Evolutionary conservation across 1,140 invertebrate genomes (phyloP).

Genomic region (Zaprionus kolodkinae): DNA sequence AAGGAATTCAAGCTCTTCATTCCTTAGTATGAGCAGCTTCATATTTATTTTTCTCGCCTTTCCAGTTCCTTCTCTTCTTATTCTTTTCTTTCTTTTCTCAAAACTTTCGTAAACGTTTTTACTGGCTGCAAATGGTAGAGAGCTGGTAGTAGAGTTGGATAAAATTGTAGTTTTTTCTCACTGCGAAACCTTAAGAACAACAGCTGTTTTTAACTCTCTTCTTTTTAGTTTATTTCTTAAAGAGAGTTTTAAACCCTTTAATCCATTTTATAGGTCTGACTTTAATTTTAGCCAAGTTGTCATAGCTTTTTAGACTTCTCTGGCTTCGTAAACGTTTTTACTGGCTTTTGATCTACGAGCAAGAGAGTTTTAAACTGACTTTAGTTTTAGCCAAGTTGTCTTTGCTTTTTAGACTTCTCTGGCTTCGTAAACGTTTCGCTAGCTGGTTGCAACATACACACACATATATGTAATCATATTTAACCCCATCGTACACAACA

Average conservation of each 20-base stretch:
- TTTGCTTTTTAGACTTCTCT: background rate
- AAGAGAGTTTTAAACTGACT: too few species aligned
- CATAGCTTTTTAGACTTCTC: background rate
- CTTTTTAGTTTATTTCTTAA: too few species aligned
- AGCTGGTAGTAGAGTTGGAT: too few species aligned
- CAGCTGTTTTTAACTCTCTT: too few species aligned
- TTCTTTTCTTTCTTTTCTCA: background rate
- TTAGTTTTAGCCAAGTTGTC: background rate
- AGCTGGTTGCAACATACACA: background rate
- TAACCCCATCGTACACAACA: background rate
- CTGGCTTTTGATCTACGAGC: too few species aligned
- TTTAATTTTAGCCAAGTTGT: background rate
- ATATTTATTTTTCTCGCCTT: too few species aligned
- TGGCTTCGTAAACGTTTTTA: conserved; percentile 4
- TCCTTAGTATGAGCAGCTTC: too few species aligned
- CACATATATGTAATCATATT: background rate
- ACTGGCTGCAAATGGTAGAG: background rate
- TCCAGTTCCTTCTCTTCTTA: background rate
- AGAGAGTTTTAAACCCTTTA: too few species aligned
- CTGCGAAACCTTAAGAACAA: too few species aligned
- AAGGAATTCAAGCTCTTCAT: background rate
- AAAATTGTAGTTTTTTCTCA: too few species aligned
- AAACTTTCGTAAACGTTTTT: background rate
- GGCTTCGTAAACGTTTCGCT: conserved; percentile 2
- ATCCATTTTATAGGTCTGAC: too few species aligned